Evolutionary conservation across 2,113 vertebrate genomes (phyloP), one percentile per base, ranked within the genome.

Genomic region (Lophotis ruficrista): DNA sequence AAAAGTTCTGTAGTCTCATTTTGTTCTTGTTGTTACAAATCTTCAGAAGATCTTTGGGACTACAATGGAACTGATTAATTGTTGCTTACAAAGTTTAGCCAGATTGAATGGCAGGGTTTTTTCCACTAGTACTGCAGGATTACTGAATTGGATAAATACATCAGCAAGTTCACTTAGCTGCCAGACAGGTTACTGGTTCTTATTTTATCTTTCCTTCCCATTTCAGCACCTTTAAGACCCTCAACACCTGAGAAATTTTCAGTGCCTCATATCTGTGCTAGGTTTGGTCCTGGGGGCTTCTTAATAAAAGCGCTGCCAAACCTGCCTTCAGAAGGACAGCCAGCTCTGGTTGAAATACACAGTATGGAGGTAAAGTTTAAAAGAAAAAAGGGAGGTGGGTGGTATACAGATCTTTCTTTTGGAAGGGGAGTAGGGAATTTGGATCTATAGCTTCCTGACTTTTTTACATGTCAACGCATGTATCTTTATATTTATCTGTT

Each of bases 291-390:
- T 18, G 99, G 99, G 3, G 99, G 99, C 76, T 99, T 99, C 94
- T 97, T 99, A 64, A 98, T 99, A 71, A 99, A 99, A 78, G 99
- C 99, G 28, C 96, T 99, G 50, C 98, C 99, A 47, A 99, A 99
- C 93, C 97, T 99, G 28, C 99, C 99, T n/a, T 99, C 99, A 3
- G 99, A 99, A 61, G 99, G 99, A 27, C 99, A 99, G 96, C 99
- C 99, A 3, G 99, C 99, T 12, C 96, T 99, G 58, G 99, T 99
- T 20, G 99, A 99, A 84, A 97, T 99, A 60, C 98, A 99, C 98
- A 99, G 98, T 95, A 97, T 99, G 98, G 99, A 99, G 99, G 99
- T 99, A 96, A 96, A 54, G 23, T 30, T 50, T 21, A 6, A 17
- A 56, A 76, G 24, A 28, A 38, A 43, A 61, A 25, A 51, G 6